Evolutionary conservation across 2,888 invertebrate genomes (phyloP).

Genomic region (Andricus quercusramuli): DNA sequence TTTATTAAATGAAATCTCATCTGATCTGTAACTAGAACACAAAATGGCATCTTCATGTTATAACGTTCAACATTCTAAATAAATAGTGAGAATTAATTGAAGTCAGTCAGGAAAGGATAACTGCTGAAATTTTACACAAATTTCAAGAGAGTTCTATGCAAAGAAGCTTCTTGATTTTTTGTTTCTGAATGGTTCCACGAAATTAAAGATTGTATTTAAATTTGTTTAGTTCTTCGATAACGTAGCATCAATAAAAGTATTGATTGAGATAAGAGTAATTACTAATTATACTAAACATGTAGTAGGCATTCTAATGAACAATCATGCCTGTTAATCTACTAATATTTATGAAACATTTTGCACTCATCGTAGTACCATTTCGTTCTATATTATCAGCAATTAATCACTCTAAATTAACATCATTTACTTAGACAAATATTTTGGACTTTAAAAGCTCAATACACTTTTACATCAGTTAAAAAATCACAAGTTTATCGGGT

Average conservation of each 20-base stretch:
- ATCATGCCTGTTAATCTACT: background rate
- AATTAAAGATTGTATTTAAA: background rate
- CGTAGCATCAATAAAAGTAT: background rate
- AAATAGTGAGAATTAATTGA: too few species aligned
- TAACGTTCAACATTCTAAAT: too few species aligned
- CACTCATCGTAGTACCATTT: background rate
- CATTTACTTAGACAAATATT: background rate
- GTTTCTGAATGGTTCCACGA: background rate
- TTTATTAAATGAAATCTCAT: background rate
- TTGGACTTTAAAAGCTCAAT: background rate
- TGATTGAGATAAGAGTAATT: constrained; percentile 1
- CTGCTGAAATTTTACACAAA: too few species aligned
- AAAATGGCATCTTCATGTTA: background rate
- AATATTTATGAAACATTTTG: background rate
- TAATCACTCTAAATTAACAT: constrained; percentile 3
- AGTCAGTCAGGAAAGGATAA: too few species aligned
- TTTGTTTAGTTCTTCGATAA: background rate
- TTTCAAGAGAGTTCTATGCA: background rate
- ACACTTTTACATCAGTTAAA: background rate
- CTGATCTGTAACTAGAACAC: background rate
- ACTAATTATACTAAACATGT: background rate
- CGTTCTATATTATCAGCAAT: background rate
- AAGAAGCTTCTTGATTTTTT: background rate
- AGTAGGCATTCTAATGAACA: background rate
- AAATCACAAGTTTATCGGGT: background rate